A percentile compares a stretch with the other conserved stretches of the same genome.
Evolutionary conservation across 2,888 invertebrate species (phyloP).

Genomic region (Agrotis ipsilon): DNA sequence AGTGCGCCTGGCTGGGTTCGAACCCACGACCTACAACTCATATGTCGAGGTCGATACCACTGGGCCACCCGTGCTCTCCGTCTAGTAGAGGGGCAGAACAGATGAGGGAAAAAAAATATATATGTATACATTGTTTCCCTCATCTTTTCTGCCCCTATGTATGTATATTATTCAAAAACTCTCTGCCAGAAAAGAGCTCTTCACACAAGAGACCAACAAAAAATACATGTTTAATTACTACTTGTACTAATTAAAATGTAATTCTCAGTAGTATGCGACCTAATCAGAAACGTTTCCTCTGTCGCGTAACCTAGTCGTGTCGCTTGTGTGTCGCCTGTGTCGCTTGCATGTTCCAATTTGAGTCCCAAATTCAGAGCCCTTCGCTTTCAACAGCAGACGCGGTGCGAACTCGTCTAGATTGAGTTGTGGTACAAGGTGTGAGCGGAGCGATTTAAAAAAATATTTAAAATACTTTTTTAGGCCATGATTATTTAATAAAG

Average conservation of each 20-base stretch:
- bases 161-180: background rate
- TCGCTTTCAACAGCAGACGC: slow-evolving; percentile 61
- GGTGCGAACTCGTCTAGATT: slow-evolving; percentile 58
- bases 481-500: no score
- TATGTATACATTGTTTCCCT: no score
- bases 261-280: slow-evolving; percentile 22
- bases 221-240: slow-evolving; percentile 12
- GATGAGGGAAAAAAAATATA: no score
- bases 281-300: slow-evolving; percentile 58
- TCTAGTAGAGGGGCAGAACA: no score
- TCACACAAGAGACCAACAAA: background rate
- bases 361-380: slow-evolving; percentile 73
- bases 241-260: slow-evolving; percentile 31
- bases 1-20: no score
- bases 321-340: slow-evolving; percentile 57
- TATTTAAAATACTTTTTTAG: background rate
- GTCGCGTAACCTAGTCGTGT: slow-evolving; percentile 46
- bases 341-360: slow-evolving; percentile 75
- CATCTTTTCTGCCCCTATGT: no score
- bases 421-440: slow-evolving; percentile 33
- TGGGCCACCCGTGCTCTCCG: no score
- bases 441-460: slow-evolving; percentile 25
- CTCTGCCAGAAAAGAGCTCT: background rate
- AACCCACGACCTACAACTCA: no score
- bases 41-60: no score